phyloP scores from a whole-genome alignment of 2,797 vertebrate species.

The Urophycis tenuis region DNA sequence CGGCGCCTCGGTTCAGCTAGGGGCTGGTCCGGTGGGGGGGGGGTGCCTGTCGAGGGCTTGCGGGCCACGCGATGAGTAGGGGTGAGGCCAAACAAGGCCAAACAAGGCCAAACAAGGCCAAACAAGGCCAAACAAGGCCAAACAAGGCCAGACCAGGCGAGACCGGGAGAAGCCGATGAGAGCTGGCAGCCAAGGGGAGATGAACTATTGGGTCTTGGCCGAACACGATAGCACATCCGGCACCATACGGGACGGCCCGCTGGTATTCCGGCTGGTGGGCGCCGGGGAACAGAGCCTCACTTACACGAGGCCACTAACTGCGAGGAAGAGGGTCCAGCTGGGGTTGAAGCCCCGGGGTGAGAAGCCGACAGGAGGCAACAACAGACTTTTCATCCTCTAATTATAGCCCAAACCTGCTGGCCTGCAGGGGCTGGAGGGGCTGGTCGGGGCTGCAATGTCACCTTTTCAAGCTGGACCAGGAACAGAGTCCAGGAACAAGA shows the following conservation, averaged over 20 bases:
- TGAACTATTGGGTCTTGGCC: background rate
- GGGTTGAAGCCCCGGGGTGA: constrained; percentile 35
- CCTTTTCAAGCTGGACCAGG: background rate
- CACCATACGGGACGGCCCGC: constrained; percentile 18
- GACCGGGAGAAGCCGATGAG: constrained; percentile 40
- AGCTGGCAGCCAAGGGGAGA: constrained; percentile 29
- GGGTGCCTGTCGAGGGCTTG: background rate
- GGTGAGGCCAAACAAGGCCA: constrained; percentile 9
- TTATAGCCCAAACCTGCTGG: constrained; percentile 56
- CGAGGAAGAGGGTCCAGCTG: constrained; percentile 58
- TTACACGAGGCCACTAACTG: constrained; percentile 46
- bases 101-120: constrained; percentile 1
- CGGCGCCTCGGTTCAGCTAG: constrained; percentile 58
- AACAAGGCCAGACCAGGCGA: constrained; percentile 22
- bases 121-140: too few species aligned
- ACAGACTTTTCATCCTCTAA: constrained; percentile 54
- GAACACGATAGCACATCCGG: constrained; percentile 25
- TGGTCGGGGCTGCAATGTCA: background rate
- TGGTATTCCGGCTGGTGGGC: constrained; percentile 39
- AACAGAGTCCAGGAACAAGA: background rate
- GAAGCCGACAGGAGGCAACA: constrained; percentile 55
- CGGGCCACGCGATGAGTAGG: constrained; percentile 19
- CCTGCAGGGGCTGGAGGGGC: constrained; percentile 25
- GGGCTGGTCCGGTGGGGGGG: constrained; percentile 48
- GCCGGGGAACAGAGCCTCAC: constrained; percentile 51